phyloP scores from a whole-genome alignment of 1,140 invertebrate genomes.

The Drosophila punjabiensis region DNA sequence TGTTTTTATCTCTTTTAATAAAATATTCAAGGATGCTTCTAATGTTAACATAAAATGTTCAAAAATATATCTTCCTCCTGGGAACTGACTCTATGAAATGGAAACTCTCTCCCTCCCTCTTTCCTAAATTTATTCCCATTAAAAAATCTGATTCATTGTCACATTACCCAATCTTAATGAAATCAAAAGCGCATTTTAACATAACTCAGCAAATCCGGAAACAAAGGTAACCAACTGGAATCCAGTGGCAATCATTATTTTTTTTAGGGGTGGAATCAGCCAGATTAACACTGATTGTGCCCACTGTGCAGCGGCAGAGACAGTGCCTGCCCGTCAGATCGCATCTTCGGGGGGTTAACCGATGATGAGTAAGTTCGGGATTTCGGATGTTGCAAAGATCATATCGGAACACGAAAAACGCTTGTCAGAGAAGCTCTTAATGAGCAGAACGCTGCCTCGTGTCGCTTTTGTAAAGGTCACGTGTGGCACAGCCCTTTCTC shows the following conservation, averaged over 20 bases:
- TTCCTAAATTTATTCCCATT: conserved; percentile 2
- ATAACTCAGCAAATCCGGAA: conserved; percentile 31
- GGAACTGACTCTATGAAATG: conserved; percentile 5
- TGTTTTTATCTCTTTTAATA: not conserved
- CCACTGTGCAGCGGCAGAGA: conserved; percentile 57
- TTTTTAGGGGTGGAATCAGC: not conserved
- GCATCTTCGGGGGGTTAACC: conserved; percentile 16
- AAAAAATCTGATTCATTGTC: conserved; percentile 13
- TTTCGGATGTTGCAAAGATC: conserved; percentile 56
- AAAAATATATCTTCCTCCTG: not conserved
- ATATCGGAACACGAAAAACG: conserved; percentile 61
- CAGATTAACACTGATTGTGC: conserved; percentile 46
- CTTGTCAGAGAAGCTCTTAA: conserved; percentile 70
- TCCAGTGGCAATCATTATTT: conserved; percentile 22
- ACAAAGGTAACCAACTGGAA: conserved; percentile 59
- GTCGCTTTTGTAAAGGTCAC: conserved; percentile 67
- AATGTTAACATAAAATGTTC: not conserved
- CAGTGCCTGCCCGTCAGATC: conserved; percentile 25
- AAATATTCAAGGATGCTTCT: not conserved
- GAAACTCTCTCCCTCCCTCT: no score
- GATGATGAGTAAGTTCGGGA: conserved; percentile 10
- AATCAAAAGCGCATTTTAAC: conserved; percentile 34
- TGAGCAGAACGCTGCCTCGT: conserved; percentile 77
- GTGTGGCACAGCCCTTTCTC: conserved; percentile 36
- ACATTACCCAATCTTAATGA: conserved; percentile 37